Percentiles rank a stretch among this genome's conserved stretches.
phyloP scores from a whole-genome alignment of 2,113 vertebrate genomes.

The Phyllopteryx taeniolatus region DNA sequence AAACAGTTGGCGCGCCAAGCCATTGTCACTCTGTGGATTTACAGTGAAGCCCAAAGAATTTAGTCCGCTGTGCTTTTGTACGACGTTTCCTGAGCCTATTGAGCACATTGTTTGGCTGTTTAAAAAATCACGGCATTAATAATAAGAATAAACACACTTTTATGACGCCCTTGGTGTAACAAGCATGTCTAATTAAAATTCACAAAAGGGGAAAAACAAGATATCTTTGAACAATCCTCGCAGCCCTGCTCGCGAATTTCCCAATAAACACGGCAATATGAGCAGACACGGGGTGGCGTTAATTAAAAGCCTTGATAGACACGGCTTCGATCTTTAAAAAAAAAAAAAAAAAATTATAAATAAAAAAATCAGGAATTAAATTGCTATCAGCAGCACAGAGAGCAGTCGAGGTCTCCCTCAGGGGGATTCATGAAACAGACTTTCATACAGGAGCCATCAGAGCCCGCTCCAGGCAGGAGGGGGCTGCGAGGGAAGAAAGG shows the following conservation, averaged over 20 bases:
- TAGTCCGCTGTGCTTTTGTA: slow-evolving; percentile 45
- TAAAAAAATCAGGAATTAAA: slow-evolving; percentile 73
- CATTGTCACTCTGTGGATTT: slow-evolving; percentile 91
- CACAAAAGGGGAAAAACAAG: slow-evolving; percentile 43
- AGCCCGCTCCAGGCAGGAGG: slow-evolving; percentile 41
- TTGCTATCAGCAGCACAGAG: slow-evolving; percentile 72
- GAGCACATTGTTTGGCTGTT: slow-evolving; percentile 47
- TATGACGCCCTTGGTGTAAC: slow-evolving; percentile 41
- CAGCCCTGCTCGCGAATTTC: slow-evolving; percentile 64
- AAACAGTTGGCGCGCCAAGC: slow-evolving; percentile 76
- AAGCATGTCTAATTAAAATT: slow-evolving; percentile 69
- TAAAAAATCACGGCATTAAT: slow-evolving; percentile 35
- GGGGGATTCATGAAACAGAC: slow-evolving; percentile 79
- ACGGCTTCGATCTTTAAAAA: slow-evolving; percentile 66
- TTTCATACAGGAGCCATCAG: slow-evolving; percentile 74
- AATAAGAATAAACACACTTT: slow-evolving; percentile 58
- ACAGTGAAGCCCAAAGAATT: slow-evolving; percentile 70
- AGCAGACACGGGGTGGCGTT: slow-evolving; percentile 53
- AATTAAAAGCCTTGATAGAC: slow-evolving; percentile 76
- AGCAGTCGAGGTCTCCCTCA: slow-evolving; percentile 69
- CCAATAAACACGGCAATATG: slow-evolving; percentile 66
- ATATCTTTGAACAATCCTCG: slow-evolving; percentile 64
- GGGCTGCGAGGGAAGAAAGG: slow-evolving; percentile 35
- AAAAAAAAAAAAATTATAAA: neutral
- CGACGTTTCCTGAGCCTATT: slow-evolving; percentile 59